Conservation (phyloP, 53 echinoderm and acorn worm genomes). For the Echinometra lucunter region DNA sequence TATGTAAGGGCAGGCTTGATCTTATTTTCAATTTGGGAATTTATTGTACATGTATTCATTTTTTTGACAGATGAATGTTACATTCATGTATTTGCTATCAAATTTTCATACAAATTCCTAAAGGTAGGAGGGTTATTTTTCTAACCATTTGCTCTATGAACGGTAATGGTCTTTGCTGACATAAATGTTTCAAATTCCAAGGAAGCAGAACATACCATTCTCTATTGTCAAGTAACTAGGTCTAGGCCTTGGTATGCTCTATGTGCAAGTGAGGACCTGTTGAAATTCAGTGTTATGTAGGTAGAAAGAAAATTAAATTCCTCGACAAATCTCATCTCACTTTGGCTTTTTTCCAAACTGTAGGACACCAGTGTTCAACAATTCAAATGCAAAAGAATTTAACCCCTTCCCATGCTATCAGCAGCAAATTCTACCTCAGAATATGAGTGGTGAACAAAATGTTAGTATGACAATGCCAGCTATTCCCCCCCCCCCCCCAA, state of each 20-base stretch:
- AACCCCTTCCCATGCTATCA: too few species aligned
- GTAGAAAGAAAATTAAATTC: constrained; percentile 3
- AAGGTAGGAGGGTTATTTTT: too few species aligned
- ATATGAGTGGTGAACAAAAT: too few species aligned
- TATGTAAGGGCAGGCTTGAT: too few species aligned
- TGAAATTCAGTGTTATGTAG: background rate
- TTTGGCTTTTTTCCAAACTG: background rate
- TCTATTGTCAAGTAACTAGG: background rate
- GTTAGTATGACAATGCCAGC: too few species aligned
- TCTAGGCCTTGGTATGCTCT: background rate
- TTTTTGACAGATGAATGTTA: too few species aligned
- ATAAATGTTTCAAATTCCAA: background rate
- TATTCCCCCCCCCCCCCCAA: too few species aligned
- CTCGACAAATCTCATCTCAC: background rate
- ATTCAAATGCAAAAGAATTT: background rate
- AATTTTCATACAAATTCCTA: too few species aligned
- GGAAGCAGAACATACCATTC: background rate
- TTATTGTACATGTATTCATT: too few species aligned
- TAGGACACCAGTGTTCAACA: background rate
- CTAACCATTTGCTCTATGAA: background rate
- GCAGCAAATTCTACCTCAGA: too few species aligned
- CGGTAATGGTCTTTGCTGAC: background rate
- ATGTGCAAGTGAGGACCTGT: background rate
- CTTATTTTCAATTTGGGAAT: too few species aligned
- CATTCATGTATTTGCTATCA: too few species aligned